Base-by-base conservation (phyloP, 2,888 invertebrate genomes). In the Operophtera brumata region DNA sequence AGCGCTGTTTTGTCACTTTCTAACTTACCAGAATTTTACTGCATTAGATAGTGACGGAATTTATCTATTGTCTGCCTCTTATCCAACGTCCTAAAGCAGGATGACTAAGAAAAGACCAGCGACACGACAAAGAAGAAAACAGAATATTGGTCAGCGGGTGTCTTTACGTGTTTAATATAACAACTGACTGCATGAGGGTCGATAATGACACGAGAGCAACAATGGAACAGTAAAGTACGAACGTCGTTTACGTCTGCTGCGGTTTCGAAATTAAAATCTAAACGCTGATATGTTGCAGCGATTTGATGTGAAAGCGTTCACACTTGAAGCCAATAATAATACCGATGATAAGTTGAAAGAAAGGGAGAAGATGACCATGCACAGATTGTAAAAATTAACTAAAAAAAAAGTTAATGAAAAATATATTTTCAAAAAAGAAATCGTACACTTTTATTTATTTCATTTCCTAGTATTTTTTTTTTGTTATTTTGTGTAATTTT, bases 221-320 rank as follows among this genome's bases (percentile, higher is more conserved):
- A 90, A 90, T 90, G 83, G 87, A 78, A 78, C 86, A 80, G 80
- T 89, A 88, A 90, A 88, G 78, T 81, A 78, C 78, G 75, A 78
- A 80, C 77, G 74, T 80, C 82, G 81, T 87, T 87, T 86, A 90
- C 84, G 76, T 80, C 71, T 71, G 65, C 76, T 88, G 89, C 83
- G 91, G 90, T 90, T 89, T 86, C 82, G 88, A 87, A 91, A 91
- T 90, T 90, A 91, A 91, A 91, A 90, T 88, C 77, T 72, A 73
- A 75, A 76, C 74, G 72, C 77, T 78, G 80, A 86, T 83, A 58
- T 59, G 58, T 42, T 48, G 73, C 62, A 52, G 51, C 58, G 61
- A 57, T 54, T 57, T 47, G 49, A 60, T 51, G 54, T 45, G 58
- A 63, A 59, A 57, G 54, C 49, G 26, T 26, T 39, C 46, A 26